Percentiles rank a stretch among this genome's conserved stretches.
Evolutionary conservation across 2,888 invertebrate genomes (phyloP).

Genomic region (Linhomoeus sp.): DNA sequence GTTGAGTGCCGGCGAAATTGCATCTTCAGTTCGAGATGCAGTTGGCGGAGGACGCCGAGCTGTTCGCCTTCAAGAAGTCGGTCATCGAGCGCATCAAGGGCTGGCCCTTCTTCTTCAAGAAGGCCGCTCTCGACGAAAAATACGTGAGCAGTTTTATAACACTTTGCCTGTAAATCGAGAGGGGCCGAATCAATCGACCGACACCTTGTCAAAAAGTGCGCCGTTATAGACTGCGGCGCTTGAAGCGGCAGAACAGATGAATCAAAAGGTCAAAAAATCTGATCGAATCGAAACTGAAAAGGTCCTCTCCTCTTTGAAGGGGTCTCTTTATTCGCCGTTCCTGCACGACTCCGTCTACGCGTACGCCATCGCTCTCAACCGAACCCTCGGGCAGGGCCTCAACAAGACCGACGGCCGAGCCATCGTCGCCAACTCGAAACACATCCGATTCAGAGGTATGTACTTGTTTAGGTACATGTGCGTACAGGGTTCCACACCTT

Average conservation of each 20-base stretch:
- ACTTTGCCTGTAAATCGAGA: no score
- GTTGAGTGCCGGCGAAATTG: neutral
- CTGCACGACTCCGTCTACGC: conserved; percentile 12
- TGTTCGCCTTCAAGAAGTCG: conserved; percentile 12
- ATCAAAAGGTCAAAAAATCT: no score
- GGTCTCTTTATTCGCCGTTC: conserved; percentile 10
- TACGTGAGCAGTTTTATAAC: no score
- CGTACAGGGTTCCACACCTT: no score
- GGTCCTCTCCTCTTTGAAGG: neutral
- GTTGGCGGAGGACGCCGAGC: conserved; percentile 5
- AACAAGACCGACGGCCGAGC: neutral
- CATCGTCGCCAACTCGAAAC: neutral
- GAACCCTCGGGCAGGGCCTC: conserved; percentile 5
- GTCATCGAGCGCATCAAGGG: conserved; percentile 11
- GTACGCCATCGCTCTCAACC: conserved; percentile 11
- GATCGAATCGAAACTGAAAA: no score
- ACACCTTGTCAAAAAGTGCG: no score
- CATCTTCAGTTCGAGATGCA: conserved; percentile 5
- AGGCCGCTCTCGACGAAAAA: neutral
- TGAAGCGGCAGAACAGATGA: no score
- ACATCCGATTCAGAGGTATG: neutral
- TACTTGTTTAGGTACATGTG: no score
- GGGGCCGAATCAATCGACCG: no score
- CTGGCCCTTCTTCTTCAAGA: conserved; percentile 11
- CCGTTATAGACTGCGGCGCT: no score